Base-by-base conservation (phyloP, 2,113 vertebrate species). In the Pelecanus crispus region DNA sequence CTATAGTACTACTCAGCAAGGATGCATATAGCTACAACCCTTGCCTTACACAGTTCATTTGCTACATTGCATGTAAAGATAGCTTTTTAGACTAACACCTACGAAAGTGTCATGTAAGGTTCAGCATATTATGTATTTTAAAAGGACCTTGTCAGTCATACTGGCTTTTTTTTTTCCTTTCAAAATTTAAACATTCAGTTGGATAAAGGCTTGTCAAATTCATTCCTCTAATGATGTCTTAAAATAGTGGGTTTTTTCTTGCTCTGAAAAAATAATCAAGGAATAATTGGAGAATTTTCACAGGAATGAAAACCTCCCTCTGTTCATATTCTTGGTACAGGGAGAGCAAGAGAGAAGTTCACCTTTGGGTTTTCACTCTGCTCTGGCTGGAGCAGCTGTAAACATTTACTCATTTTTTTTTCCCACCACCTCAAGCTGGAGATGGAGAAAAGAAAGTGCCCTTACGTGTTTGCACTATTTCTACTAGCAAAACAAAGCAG, bases 111-210 rank as follows among this genome's bases (percentile, higher is more conserved):
- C 94, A 95, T 21, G 62, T 58, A 72, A 92, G 68, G 91, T 92
- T 97, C 92, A 91, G 81, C 5, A 2, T 79, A 42, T 77, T 80
- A 24, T 52, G 42, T 53, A 42, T 75, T 80, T 90, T 53, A 91
- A 95, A 94, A 96, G 89, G 92, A 94, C 84, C 53, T 79, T 96
- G 86, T 95, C 94, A 96, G 38, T 80, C 87, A 91, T 38, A 19
- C 1, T 19, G 71, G 66, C 52, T 24, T 50, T 47, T 62, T 87
- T 87, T 50, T 3, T 18, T 32, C 49, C 36, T 78, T 92, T 84
- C 70, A 73, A 38, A 77, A 94, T 87, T 92, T 79, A 72, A 94
- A n/a, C 44, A n/a, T 81, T 72, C 44, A 65, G 71, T 84, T 86
- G 59, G 72, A 84, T 91, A 94, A 92, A 94, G 82, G 28, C 78